Evolutionary conservation across 2,797 vertebrate species (phyloP), one percentile per base, ranked within the genome.

Genomic region (Dermochelys coriacea): DNA sequence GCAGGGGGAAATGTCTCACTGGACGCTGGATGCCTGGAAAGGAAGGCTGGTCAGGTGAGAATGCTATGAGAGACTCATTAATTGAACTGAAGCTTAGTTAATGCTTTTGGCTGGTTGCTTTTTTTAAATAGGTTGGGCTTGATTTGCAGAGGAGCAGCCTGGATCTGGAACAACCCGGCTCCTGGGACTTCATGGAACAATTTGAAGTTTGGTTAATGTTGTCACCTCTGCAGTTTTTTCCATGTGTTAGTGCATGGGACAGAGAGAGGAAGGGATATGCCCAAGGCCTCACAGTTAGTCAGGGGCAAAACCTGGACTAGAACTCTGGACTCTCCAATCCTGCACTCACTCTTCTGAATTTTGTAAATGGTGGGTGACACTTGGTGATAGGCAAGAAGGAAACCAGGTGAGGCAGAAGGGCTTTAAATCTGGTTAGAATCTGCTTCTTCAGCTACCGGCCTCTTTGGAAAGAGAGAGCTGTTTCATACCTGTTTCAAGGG

Each of bases 401-500:
- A 77, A 79, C 4, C 16, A 87, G 16, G 4, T 79, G 54, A 86
- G 37, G 19, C 15, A 86, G 88, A 91, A 93, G 16, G 8, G 0
- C 29, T 89, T 93, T 31, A 85, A 6, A 51, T 19, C 27, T 29
- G 41, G 54, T 57, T 75, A 82, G 59, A 88, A 80, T 0, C 34
- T 1, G 1, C 12, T 8, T 29, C 59, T 89, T 87, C 49, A 31
- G 12, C 61, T 41, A 8, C 0, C 2, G 1, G 34, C 88, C 18
- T 81, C 12, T 27, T 78, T 8, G 50, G 9, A 47, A 37, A 83
- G 90, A 82, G 3, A 86, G 88, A 80, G 15, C 15, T 78, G 14
- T 41, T 29, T 85, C 98, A 98, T 97, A 99, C 99, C 98, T 97
- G 95, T 97, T 94, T 98, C 98, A 97, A 99, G 64, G 90, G 55